Evolutionary conservation across 2,797 vertebrate genomes (phyloP), one percentile per base, ranked within the genome.

Genomic region (Diplodus sargus): DNA sequence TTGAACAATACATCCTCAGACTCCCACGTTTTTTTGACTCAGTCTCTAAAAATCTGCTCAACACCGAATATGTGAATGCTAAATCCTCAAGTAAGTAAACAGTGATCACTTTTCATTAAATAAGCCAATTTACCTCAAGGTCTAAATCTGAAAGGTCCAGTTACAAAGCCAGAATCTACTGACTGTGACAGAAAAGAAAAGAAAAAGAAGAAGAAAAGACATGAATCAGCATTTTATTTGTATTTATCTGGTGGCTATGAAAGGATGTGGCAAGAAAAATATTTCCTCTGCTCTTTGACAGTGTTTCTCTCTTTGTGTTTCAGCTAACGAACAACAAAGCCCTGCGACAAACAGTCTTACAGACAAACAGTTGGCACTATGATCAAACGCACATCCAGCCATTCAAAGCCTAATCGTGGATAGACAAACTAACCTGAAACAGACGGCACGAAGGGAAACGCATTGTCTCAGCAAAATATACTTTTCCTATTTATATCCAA

Each of bases 301-400:
- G 82, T 67, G 70, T 83, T 71, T 23, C 71, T 70, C 65, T 76
- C 63, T 72, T 85, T 86, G 74, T 79, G 72, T 87, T 47, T 85
- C 71, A 45, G 80, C 66, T 81, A 83, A 82, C 47, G 30, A 81
- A 89, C 85, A 90, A 91, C 85, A 90, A 90, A 86, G 70, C 80
- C 17, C n/a, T n/a, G 48, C 70, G 69, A 82, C 85, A 83, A 83
- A 82, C 78, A 82, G 67, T 71, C 80, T 81, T 68, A 76, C 47
- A 78, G 54, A 81, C 73, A 72, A 88, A 81, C 76, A 84, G 87
- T 89, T 92, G 89, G 88, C 86, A 79, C 28, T 3, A 28, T 56
- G 74, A 91, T 89, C 90, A 90, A 90, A 91, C 62, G 28, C 80
- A 42, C 48, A 73, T 76, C 59, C 85, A 81, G 58, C 47, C 78